Percentiles rank a stretch among this genome's conserved stretches.
phyloP scores from a whole-genome alignment of 2,888 invertebrate species.

The Platycheirus albimanus region DNA sequence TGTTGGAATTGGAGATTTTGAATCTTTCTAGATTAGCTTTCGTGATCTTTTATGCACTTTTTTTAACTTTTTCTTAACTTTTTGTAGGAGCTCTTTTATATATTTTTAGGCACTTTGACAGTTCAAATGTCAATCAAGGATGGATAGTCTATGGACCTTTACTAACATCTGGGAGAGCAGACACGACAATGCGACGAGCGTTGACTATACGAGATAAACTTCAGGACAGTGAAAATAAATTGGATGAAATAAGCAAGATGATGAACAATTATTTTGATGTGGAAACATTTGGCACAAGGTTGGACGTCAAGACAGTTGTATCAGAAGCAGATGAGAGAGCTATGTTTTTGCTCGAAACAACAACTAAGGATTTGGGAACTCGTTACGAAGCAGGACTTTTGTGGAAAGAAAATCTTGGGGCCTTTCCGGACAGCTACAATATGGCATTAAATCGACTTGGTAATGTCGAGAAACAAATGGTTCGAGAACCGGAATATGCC shows the following conservation, averaged over 20 bases:
- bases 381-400: slow-evolving; percentile 40
- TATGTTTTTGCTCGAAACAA: not conserved
- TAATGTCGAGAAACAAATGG: slow-evolving; percentile 46
- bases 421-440: slow-evolving; percentile 12
- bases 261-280: not conserved
- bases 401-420: slow-evolving; percentile 27
- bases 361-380: slow-evolving; percentile 1
- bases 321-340: not conserved
- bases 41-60: too few species aligned
- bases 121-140: too few species aligned
- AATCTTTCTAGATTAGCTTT: too few species aligned
- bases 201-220: not conserved
- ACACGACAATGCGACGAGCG: not conserved
- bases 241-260: not conserved
- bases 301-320: not conserved
- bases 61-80: too few species aligned
- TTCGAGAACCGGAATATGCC: slow-evolving; percentile 52
- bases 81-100: too few species aligned
- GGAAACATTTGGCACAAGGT: not conserved
- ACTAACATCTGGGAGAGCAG: not conserved
- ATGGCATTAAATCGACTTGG: slow-evolving; percentile 64
- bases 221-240: not conserved
- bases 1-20: too few species aligned
- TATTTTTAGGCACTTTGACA: too few species aligned
- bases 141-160: slow-evolving; percentile 3